Evolutionary conservation across 2,113 vertebrate genomes (phyloP), one percentile per base, ranked within the genome.

Genomic region (Zosterops japonicus): DNA sequence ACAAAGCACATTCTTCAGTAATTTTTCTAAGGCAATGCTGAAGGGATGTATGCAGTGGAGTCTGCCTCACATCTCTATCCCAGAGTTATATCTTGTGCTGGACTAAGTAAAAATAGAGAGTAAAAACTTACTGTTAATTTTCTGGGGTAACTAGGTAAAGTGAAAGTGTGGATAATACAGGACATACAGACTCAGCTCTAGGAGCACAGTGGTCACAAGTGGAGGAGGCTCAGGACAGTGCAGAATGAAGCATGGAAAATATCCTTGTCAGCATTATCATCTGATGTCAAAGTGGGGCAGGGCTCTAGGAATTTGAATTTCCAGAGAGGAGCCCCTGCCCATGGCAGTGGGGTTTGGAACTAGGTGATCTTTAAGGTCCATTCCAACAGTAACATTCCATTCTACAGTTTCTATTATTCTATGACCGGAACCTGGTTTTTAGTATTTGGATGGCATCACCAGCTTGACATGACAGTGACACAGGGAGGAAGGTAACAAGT

Each of bases 331-430:
- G 25, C 5, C 49, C n/a, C 35, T 31, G 16, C 11, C n/a, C 16
- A 17, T 25, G 24, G 65, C 24, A 49, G 14, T 0, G 6, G 6
- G 6, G 2, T 0, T 33, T 72, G 19, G 19, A 23, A 33, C 15
- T 12, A 9, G 19, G 7, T 29, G 33, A 20, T 20, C 15, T 67
- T 52, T 52, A 28, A 29, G n/a, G 9, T 35, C 25, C 5, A 17
- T 72, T 64, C 31, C 21, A 35, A 5, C 25, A 1, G 1, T 9
- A 33, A 8, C 11, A 17, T 53, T 52, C 36, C 11, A 12, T 60
- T 52, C 36, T 39, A 7, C 44, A n/a, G 31, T 23, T 50, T 56
- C 57, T 12, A 2, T 80, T 39, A 9, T 41, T 64, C 29, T 64
- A 27, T 47, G 14, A 67, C 19, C 21, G 28, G 10, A 86, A 57